Base-by-base conservation (phyloP, 2,797 vertebrate species). In the Pristis pectinata region DNA sequence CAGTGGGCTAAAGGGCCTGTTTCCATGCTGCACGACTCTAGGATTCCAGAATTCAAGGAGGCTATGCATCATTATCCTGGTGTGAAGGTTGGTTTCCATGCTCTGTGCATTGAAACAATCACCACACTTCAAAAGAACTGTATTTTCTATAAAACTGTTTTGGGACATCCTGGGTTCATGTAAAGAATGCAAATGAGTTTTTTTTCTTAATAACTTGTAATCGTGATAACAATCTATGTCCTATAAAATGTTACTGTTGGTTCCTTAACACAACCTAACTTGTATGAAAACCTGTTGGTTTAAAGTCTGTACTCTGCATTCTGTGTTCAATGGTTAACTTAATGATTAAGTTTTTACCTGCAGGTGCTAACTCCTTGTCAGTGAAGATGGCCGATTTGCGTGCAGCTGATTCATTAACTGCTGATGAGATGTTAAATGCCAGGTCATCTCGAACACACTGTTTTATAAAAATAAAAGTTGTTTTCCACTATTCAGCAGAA, bases 321-420 rank as follows among this genome's bases (percentile, higher is more conserved):
- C 19, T 11, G 4, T 22, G 37, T 93, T 10, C 0, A 44, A 10
- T 0, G 37, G 41, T 1, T 8, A 93, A 72, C 5, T 24, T 19
- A 1, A 8, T 37, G 61, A 91, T 0, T 24, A 41, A 70, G 92
- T 34, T 74, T 49, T 74, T 94, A 94, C 92, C 92, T 76, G 70
- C 34, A 34, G 72, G 13, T 4, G 27, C 44, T 41, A 92, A 44
- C 15, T 94, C 92, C 24, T 76, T 94, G 70, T 94, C 92, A 5
- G 72, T 76, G 30, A 94, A 94, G 49, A 44, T 94, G 49, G 70
- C 41, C 0, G 92, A 94, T 44, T 76, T 94, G 67, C 44, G 92
- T 34, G 70, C 27, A 53, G 44, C 3, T 19, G 92, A n/a, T 19
- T 64, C 7, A 44, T 44, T 70, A 34, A 49, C 34, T 76, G 70